Base-by-base conservation (phyloP, 2,888 invertebrate species). In the Anticlea derivata region DNA sequence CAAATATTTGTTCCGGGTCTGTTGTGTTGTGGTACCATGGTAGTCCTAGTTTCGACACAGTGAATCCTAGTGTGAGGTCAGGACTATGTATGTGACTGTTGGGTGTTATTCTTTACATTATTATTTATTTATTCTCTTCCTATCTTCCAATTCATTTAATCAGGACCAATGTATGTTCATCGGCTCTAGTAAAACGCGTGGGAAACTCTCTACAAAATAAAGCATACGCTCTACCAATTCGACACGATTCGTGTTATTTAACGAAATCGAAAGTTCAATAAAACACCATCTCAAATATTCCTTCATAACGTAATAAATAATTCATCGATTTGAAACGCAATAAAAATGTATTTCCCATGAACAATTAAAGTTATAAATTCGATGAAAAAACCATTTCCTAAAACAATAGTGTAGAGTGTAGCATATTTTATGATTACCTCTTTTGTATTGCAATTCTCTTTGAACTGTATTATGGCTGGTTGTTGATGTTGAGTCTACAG, bases 201-300 rank as follows among this genome's bases (percentile, higher is more conserved):
- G 30, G 40, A 30, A 24, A 17, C 13, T 20, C 2, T 8, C 5
- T 20, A 12, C 6, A 33, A 31, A 6, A 33, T 41, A 2, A 17
- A 17, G 24, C 23, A 34, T 30, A 8, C 33, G 23, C 38, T 22
- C 41, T 30, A 43, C 43, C 37, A 26, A 44, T 50, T 50, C 31
- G 26, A 22, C 12, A 37, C 37, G 12, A 20, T 23, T 27, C 6
- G 17, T 17, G 38, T 39, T 20, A 24, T 39, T 23, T 13, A 43
- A 44, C 11, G 17, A 50, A 50, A 50, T 13, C 22, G 44, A 44
- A 50, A 44, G 50, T 17, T 8, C 20, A 49, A 38, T 30, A 22
- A 12, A 35, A 27, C 20, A 10, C 10, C 7, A 33, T 23, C 17
- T 26, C 17, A 24, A 22, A 12, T 8, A 22, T 33, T 12, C 1